Conservation (phyloP, 2,888 invertebrate genomes). For the Eutolmus rufibarbis region DNA sequence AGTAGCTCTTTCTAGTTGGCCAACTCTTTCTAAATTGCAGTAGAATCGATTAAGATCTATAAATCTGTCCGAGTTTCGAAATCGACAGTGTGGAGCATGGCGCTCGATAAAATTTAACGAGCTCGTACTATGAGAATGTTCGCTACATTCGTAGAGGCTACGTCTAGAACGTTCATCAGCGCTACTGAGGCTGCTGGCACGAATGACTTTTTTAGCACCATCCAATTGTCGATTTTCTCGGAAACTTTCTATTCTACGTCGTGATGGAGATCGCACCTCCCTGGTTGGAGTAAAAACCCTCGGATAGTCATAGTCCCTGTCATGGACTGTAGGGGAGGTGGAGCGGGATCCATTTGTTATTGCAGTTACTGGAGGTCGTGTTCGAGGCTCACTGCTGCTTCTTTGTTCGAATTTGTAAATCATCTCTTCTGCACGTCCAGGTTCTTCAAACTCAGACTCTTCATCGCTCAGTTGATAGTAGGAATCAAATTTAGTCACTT, state of each 20-base stretch:
- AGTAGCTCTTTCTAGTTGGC: slow-evolving; percentile 79
- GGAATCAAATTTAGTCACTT: slow-evolving; percentile 49
- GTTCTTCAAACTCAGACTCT: slow-evolving; percentile 53
- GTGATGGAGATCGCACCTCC: slow-evolving; percentile 70
- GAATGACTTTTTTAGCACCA: slow-evolving; percentile 62
- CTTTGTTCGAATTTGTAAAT: slow-evolving; percentile 64
- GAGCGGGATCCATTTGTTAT: slow-evolving; percentile 56
- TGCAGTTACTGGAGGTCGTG: slow-evolving; percentile 59
- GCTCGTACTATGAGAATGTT: slow-evolving; percentile 58
- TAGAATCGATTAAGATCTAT: slow-evolving; percentile 86
- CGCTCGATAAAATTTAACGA: slow-evolving; percentile 64
- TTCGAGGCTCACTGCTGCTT: slow-evolving; percentile 72
- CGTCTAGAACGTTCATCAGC: slow-evolving; percentile 63
- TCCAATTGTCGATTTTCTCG: slow-evolving; percentile 54
- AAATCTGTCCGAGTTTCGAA: slow-evolving; percentile 78
- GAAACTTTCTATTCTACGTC: slow-evolving; percentile 68
- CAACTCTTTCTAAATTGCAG: slow-evolving; percentile 82
- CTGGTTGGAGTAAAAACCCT: slow-evolving; percentile 59
- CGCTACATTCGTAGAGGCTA: slow-evolving; percentile 57
- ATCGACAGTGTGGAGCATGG: slow-evolving; percentile 58
- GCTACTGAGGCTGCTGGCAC: slow-evolving; percentile 74
- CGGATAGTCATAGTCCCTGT: slow-evolving; percentile 53
- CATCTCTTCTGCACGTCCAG: slow-evolving; percentile 60
- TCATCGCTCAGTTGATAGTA: slow-evolving; percentile 52
- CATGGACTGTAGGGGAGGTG: slow-evolving; percentile 56